These are phyloP conservation scores for Stegana nigrithorax DNA, from an alignment of 2,888 invertebrate species.

Conservation along the genomic window DNA sequence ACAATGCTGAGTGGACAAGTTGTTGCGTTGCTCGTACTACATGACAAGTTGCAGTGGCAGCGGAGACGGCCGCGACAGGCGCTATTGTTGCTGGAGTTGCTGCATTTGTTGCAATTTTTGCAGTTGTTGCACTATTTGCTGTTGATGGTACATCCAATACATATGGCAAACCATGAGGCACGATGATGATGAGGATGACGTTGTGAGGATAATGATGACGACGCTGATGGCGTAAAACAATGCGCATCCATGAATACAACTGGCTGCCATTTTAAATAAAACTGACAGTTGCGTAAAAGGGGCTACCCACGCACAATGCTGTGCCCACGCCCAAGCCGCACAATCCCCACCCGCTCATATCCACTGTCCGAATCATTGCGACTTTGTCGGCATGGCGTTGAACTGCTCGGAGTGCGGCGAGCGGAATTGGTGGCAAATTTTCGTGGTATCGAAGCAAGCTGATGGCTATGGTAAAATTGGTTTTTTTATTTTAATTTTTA, in stretches of 20 bases:
- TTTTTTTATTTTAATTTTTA: too few species aligned
- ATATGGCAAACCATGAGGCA: not conserved
- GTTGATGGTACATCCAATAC: not conserved
- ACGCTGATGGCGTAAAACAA: slow-evolving; percentile 57
- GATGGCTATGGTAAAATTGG: too few species aligned
- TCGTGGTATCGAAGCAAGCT: too few species aligned
- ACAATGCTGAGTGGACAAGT: slow-evolving; percentile 10
- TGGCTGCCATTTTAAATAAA: slow-evolving; percentile 40
- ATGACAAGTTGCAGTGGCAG: slow-evolving; percentile 13
- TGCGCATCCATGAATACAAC: slow-evolving; percentile 40
- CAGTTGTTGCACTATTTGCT: not conserved
- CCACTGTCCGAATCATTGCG: too few species aligned
- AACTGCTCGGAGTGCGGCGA: too few species aligned
- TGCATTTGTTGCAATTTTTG: not conserved
- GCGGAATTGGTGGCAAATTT: slow-evolving; percentile 11
- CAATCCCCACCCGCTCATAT: too few species aligned
- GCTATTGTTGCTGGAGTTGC: not conserved
- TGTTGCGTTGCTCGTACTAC: slow-evolving; percentile 7
- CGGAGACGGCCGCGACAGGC: slow-evolving; percentile 4
- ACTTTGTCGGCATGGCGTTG: too few species aligned
- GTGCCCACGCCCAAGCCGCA: too few species aligned
- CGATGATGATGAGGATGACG: slow-evolving; percentile 17
- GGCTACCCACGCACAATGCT: not conserved
- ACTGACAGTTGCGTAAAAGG: slow-evolving; percentile 34
- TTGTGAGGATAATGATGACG: slow-evolving; percentile 42